phyloP scores from a whole-genome alignment of 2,113 vertebrate species.

The Pelecanus crispus region DNA sequence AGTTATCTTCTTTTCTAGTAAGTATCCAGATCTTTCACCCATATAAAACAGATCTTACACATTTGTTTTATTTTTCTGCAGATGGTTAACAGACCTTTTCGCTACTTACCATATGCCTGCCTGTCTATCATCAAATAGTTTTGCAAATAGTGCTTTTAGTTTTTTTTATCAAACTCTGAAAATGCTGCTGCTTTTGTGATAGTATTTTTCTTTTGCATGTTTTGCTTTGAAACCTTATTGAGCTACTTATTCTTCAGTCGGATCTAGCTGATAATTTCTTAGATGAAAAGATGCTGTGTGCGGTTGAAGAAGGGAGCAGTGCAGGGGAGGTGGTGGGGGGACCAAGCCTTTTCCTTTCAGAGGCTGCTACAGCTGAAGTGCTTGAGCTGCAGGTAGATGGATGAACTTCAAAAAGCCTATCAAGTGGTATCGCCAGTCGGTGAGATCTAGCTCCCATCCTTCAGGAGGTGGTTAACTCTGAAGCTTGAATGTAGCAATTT shows the following conservation, averaged over 20 bases:
- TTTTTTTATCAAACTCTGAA: neutral
- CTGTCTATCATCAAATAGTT: neutral
- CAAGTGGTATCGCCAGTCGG: fast-evolving
- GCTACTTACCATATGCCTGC: neutral
- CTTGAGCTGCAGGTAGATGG: neutral
- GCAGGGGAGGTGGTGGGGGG: neutral
- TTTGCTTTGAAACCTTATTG: neutral
- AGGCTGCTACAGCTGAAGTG: neutral
- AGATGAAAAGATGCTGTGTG: neutral
- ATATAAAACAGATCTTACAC: neutral
- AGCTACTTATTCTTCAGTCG: neutral
- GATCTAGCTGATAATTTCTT: neutral
- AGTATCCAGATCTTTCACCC: neutral
- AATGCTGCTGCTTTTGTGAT: neutral
- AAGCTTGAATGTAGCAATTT: neutral
- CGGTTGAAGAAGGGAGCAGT: neutral
- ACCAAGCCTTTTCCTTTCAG: neutral
- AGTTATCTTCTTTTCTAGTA: neutral
- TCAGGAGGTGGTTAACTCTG: neutral
- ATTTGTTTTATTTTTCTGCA: neutral
- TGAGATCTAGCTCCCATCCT: neutral
- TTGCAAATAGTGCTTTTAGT: neutral
- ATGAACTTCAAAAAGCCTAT: neutral
- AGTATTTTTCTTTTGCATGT: neutral
- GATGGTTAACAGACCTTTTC: conserved; percentile 1